Conservation (phyloP, 2,113 vertebrate species). For the Anarrhichthys ocellatus region DNA sequence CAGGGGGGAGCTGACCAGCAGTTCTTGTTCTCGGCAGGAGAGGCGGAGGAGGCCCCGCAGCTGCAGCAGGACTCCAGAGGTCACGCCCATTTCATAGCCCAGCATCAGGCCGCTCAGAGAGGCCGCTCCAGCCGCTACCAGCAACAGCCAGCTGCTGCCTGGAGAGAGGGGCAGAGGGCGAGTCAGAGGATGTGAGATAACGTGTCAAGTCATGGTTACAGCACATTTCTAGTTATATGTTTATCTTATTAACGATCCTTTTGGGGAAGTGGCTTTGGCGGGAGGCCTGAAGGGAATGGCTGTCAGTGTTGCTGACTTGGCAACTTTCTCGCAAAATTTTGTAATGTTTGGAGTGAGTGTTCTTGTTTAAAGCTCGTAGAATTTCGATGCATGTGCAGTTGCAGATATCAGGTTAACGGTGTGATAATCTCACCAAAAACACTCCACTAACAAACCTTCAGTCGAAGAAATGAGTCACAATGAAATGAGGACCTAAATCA, state of each 20-base stretch:
- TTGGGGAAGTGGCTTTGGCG: not conserved
- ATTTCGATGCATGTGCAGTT: not conserved
- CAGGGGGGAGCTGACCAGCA: slow-evolving; percentile 91
- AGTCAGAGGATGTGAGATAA: not conserved
- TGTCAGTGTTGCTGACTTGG: not conserved
- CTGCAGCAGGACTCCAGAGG: slow-evolving; percentile 94
- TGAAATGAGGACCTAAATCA: not conserved
- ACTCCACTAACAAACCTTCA: not conserved
- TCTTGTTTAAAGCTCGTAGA: not conserved
- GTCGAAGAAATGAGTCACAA: not conserved
- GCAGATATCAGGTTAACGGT: not conserved
- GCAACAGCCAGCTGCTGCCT: slow-evolving; percentile 89
- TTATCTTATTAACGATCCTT: not conserved
- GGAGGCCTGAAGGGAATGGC: not conserved
- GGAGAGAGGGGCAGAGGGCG: slow-evolving; percentile 7
- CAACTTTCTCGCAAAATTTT: not conserved
- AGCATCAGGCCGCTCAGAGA: slow-evolving; percentile 93
- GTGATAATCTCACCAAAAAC: not conserved
- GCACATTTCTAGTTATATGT: too few species aligned
- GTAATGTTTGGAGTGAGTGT: not conserved
- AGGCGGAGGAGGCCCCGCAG: slow-evolving; percentile 86
- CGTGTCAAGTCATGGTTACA: too few species aligned
- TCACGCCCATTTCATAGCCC: slow-evolving; percentile 94
- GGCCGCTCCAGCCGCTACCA: slow-evolving; percentile 86
- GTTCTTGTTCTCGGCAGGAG: slow-evolving; percentile 91